Evolutionary conservation across 2,797 vertebrate species (phyloP).

Genomic region (Huso huso): DNA sequence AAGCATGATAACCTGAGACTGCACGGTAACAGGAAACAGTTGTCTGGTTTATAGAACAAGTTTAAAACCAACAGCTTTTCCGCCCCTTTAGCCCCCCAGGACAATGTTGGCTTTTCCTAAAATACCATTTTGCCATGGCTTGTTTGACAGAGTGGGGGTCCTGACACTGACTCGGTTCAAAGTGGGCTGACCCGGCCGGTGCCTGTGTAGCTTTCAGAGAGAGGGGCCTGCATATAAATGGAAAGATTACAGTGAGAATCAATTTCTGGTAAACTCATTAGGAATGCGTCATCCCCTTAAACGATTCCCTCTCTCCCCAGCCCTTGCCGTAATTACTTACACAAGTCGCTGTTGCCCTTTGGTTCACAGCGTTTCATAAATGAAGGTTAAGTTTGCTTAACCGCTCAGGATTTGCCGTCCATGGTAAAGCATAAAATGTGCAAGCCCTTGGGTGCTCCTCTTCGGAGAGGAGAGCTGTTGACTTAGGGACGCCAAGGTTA

Average conservation of each 20-base stretch:
- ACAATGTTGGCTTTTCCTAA: constrained; percentile 98
- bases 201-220: constrained; percentile 58
- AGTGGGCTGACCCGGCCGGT: constrained; percentile 74
- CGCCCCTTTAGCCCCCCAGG: constrained; percentile 75
- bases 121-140: constrained; percentile 93
- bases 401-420: constrained; percentile 91
- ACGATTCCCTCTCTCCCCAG: constrained; percentile 66
- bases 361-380: constrained; percentile 89
- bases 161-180: constrained; percentile 70
- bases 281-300: constrained; percentile 79
- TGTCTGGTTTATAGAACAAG: constrained; percentile 57
- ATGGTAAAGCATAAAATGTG: constrained; percentile 98
- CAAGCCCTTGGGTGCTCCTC: constrained; percentile 66
- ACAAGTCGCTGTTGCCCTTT: constrained; percentile 85
- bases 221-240: constrained; percentile 94
- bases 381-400: constrained; percentile 99
- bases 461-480: constrained; percentile 40
- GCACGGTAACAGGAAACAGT: constrained; percentile 50
- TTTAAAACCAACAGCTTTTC: constrained; percentile 79
- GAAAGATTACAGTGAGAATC: constrained; percentile 97
- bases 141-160: constrained; percentile 75
- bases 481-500: constrained; percentile 77
- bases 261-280: constrained; percentile 95
- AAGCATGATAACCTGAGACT: constrained; percentile 26
- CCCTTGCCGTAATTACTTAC: constrained; percentile 75